A percentile compares a stretch with the other conserved stretches of the same genome.
Conservation (phyloP, 2,797 vertebrate genomes). For the Girardinus metallicus region DNA sequence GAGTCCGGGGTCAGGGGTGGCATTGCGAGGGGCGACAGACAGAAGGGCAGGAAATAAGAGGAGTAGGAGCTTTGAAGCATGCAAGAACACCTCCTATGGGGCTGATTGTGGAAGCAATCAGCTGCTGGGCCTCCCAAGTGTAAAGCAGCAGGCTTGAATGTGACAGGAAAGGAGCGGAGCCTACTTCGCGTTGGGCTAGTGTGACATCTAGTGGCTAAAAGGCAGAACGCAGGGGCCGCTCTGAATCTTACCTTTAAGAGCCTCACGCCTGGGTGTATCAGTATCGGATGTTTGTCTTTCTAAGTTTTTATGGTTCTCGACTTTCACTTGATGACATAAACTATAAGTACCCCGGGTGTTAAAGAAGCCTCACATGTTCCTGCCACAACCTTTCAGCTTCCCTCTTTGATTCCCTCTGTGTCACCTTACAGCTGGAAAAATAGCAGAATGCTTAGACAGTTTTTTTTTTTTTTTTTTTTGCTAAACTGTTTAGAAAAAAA, state of each 20-base stretch:
- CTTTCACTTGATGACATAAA: neutral
- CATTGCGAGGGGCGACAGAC: constrained; percentile 17
- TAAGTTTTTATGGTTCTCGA: neutral
- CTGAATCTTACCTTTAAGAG: neutral
- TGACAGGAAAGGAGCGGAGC: neutral
- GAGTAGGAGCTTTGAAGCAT: constrained; percentile 34
- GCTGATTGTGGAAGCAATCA: constrained; percentile 15
- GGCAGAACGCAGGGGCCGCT: neutral
- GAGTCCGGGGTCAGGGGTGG: constrained; percentile 32
- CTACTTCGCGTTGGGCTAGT: neutral
- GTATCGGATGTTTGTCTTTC: neutral
- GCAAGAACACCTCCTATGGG: neutral
- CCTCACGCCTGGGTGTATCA: neutral
- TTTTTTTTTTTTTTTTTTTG: neutral
- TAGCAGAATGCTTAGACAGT: neutral
- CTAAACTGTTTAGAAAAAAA: constrained; percentile 18
- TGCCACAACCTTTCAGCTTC: neutral
- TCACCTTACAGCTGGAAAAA: neutral
- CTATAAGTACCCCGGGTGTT: neutral
- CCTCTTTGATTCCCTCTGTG: neutral
- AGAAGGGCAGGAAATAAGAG: constrained; percentile 35
- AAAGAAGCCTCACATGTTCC: neutral
- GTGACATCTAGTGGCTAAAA: constrained; percentile 69
- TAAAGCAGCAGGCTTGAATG: constrained; percentile 3
- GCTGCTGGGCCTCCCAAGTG: neutral